Base-by-base conservation (phyloP, 2,888 invertebrate species). In the Parnassius smintheus region DNA sequence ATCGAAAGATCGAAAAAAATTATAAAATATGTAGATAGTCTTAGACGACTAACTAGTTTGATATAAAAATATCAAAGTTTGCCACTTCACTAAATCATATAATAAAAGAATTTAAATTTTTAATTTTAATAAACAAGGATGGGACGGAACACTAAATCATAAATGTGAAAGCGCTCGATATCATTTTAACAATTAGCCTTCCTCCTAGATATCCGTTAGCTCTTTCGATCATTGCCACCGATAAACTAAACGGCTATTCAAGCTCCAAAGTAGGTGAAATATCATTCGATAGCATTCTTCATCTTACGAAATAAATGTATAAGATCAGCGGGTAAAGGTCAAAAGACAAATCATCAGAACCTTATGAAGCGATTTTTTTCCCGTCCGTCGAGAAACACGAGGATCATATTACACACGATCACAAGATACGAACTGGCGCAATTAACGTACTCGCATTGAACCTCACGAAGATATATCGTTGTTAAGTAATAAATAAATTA, bases 401-500 rank as follows among this genome's bases (percentile, higher is more conserved):
- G 35, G 35, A 61, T 68, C 65, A 65, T 65, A 68, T 68, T 65
- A 65, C 65, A 69, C 54, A 67, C 61, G 61, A 68, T 66, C 65
- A 69, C 52, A 67, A 59, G 61, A 68, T 66, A 64, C 67, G 68
- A 68, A 66, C 67, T 68, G 62, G 68, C 62, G 71, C 70, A 74
- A 76, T 76, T 73, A 73, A 69, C 70, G 71, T 67, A 68, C 65
- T 71, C 68, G 68, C 72, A 69, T 69, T 72, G 73, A 73, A 74
- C 71, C 71, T 64, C 70, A 65, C 59, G 66, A 70, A 74, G 74
- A 81, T 80, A 76, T 80, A 84, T 79, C 75, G 76, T 80, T 78
- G 74, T 78, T 79, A n/a, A n/a, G n/a, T n/a, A n/a, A n/a, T n/a
- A n/a, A n/a, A 81, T 76, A 77, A 82, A 80, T 77, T 76, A 75